These are phyloP conservation scores for Wasmannia auropunctata DNA, from an alignment of 1,140 invertebrate species.

Conservation along the genomic window DNA sequence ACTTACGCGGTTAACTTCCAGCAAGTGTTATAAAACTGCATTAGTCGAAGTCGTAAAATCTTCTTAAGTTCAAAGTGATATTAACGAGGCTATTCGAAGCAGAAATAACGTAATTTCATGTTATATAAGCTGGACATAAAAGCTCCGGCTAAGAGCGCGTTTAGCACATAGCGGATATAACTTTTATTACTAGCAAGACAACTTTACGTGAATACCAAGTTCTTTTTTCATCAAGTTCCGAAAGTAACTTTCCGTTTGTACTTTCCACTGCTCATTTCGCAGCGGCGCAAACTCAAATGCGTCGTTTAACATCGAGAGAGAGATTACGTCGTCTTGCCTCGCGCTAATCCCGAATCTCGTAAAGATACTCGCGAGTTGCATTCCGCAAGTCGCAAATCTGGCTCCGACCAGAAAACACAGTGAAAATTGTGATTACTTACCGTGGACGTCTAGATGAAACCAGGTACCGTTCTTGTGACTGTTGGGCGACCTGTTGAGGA, in stretches of 20 bases:
- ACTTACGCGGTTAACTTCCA: conserved; percentile 34
- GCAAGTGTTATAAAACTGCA: conserved; percentile 39
- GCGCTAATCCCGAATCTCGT: background rate
- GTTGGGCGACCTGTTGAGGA: conserved; percentile 96
- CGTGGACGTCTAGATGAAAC: conserved; percentile 98
- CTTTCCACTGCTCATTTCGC: background rate
- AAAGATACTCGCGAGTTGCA: background rate
- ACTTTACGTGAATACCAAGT: conserved; percentile 37
- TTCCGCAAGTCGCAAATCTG: too few species aligned
- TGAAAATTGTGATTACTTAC: conserved; percentile 82
- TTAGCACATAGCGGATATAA: conserved; percentile 23
- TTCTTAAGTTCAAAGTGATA: conserved; percentile 66
- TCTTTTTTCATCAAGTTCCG: conserved; percentile 21
- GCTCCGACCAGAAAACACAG: background rate
- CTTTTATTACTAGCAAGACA: conserved; percentile 36
- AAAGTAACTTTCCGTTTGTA: conserved; percentile 17
- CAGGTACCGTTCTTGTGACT: conserved; percentile 96
- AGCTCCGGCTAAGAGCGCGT: conserved; percentile 44
- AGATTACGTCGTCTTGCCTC: background rate
- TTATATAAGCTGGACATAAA: conserved; percentile 39
- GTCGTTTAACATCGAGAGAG: background rate
- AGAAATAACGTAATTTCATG: conserved; percentile 57
- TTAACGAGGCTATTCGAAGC: conserved; percentile 60
- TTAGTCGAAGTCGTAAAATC: conserved; percentile 61
- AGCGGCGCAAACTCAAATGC: background rate